Conservation (phyloP, 2,888 invertebrate species). For the Melikaiella ostensackeni region DNA sequence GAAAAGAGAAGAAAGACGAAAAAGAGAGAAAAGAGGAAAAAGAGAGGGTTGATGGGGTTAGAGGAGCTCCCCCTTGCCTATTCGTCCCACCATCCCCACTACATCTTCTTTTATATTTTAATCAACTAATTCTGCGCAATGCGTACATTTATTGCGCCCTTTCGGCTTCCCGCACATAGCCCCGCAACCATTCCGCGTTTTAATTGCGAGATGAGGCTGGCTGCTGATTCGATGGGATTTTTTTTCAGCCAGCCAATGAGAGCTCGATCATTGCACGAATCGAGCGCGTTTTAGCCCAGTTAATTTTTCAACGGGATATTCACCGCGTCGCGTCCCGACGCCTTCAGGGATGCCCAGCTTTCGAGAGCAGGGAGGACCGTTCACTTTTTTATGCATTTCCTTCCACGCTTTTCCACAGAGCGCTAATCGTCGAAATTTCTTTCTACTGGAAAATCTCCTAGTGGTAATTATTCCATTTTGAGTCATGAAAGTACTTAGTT, state of each 20-base stretch:
- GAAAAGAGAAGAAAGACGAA: slow-evolving; percentile 39
- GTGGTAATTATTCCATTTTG: slow-evolving; percentile 13
- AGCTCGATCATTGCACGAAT: slow-evolving; percentile 64
- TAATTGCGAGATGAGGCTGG: slow-evolving; percentile 72
- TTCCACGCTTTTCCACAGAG: slow-evolving; percentile 32
- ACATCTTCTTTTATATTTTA: slow-evolving; percentile 76
- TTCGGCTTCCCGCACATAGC: slow-evolving; percentile 53
- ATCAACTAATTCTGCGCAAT: slow-evolving; percentile 58
- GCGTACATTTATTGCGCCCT: slow-evolving; percentile 40
- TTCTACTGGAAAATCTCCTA: slow-evolving; percentile 5
- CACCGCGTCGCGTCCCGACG: slow-evolving; percentile 34
- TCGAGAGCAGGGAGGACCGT: slow-evolving; percentile 9
- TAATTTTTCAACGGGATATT: slow-evolving; percentile 52
- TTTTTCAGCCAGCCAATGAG: slow-evolving; percentile 73
- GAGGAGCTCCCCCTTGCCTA: slow-evolving; percentile 40
- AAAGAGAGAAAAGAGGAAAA: slow-evolving; percentile 37
- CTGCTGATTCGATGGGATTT: slow-evolving; percentile 75
- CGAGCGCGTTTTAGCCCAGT: slow-evolving; percentile 55
- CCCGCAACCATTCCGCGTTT: slow-evolving; percentile 57
- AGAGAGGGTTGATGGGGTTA: slow-evolving; percentile 21
- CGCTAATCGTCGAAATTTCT: slow-evolving; percentile 26
- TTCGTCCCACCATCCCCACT: slow-evolving; percentile 18
- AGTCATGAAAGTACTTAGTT: background rate
- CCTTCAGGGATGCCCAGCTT: slow-evolving; percentile 28
- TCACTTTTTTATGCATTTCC: slow-evolving; percentile 39